phyloP scores from a whole-genome alignment of 1,140 invertebrate genomes.

The Psilanteris sp. region DNA sequence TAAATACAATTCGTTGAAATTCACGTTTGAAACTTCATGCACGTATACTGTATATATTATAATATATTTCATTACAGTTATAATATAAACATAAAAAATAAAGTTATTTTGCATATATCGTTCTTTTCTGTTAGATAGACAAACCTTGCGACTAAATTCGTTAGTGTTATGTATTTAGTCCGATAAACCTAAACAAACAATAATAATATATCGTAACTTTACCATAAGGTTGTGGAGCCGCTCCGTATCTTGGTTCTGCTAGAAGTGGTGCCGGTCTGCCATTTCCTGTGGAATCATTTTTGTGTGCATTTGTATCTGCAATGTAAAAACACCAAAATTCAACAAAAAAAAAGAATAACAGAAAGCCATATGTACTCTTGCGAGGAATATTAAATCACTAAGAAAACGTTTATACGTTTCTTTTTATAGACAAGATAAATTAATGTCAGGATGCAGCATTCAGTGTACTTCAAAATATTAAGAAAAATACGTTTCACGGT shows the following conservation, averaged over 20 bases:
- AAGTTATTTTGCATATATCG: too few species aligned
- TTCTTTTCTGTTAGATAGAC: too few species aligned
- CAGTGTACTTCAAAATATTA: too few species aligned
- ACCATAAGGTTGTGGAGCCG: conserved; percentile 91
- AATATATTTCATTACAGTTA: too few species aligned
- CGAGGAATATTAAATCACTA: neutral
- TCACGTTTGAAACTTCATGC: too few species aligned
- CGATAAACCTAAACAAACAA: conserved; percentile 9
- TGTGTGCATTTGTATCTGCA: conserved; percentile 78
- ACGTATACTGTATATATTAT: too few species aligned
- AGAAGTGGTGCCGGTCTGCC: conserved; percentile 88
- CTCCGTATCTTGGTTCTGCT: conserved; percentile 91
- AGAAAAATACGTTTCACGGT: too few species aligned
- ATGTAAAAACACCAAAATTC: conserved; percentile 60
- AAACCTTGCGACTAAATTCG: too few species aligned
- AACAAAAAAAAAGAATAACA: conserved; percentile 47
- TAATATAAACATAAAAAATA: too few species aligned
- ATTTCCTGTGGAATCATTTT: conserved; percentile 80
- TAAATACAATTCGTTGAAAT: too few species aligned
- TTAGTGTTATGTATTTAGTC: conserved; percentile 12
- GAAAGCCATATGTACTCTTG: conserved; percentile 27
- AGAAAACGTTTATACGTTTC: conserved; percentile 1
- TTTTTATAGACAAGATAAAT: neutral
- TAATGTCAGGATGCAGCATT: too few species aligned
- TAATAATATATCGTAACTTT: conserved; percentile 72